Evolutionary conservation across 2,888 invertebrate genomes (phyloP).

Genomic region (Lapara coniferarum): DNA sequence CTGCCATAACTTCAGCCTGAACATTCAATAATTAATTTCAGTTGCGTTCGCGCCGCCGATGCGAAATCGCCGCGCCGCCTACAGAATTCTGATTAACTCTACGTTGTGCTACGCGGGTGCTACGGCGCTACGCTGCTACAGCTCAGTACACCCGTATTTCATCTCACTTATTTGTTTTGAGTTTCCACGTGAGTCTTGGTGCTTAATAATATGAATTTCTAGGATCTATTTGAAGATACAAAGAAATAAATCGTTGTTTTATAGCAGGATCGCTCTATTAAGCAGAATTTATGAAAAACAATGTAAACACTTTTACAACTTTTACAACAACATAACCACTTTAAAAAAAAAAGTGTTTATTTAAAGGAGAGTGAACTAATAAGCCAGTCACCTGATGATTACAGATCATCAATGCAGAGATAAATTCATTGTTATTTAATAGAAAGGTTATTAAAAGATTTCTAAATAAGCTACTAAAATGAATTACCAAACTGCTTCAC

Average conservation of each 20-base stretch:
- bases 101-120: conserved; percentile 39
- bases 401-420: too few relatives aligned
- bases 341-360: too few relatives aligned
- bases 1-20: neutral
- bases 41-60: conserved; percentile 52
- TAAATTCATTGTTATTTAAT: too few relatives aligned
- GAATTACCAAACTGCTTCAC: neutral
- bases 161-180: neutral
- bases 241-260: neutral
- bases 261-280: neutral
- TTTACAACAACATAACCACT: too few relatives aligned
- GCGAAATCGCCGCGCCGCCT: conserved; percentile 54
- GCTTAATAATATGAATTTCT: neutral
- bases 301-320: too few relatives aligned
- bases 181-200: neutral
- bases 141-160: neutral
- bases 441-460: too few relatives aligned
- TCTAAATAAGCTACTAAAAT: too few relatives aligned
- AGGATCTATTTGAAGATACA: neutral
- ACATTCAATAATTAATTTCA: conserved; percentile 57
- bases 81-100: conserved; percentile 60
- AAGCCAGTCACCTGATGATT: too few relatives aligned
- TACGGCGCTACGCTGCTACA: conserved; percentile 41
- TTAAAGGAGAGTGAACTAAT: too few relatives aligned
- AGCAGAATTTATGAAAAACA: too few relatives aligned